Evolutionary conservation across 2,113 vertebrate species (phyloP), one percentile per base, ranked within the genome.

Genomic region (Pleuronectes platessa): DNA sequence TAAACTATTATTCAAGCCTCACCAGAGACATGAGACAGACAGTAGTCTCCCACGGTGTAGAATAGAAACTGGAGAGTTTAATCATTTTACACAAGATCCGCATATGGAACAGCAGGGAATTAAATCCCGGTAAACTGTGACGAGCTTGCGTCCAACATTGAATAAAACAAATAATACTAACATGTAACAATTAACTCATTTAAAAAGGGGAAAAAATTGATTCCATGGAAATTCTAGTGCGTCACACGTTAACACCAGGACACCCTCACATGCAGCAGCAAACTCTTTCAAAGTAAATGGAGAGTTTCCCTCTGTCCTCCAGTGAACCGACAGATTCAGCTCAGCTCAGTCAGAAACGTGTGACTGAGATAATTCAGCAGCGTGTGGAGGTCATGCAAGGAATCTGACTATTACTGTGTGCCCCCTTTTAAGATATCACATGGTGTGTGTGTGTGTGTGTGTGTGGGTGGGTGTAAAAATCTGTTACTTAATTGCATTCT

Each of bases 311-410:
- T 17, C 51, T 18, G 31, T 23, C 8, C 8, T 40, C n/a, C n/a
- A 12, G 24, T 12, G 11, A 12, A 12, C 40, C 3, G 11, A 12
- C 35, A 42, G 40, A 3, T 42, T 12, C 40, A 42, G 40, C 18
- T 12, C 14, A 10, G 35, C 21, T 61, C 26, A 71, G 14, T 11
- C 2, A 18, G 24, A 84, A 68, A 76, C 68, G 64, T 55, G 2
- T 84, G 81, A 84, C 68, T 49, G 37, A 68, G 27, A 62, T 82
- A 71, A 81, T 17, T 49, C 23, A 65, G 65, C 31, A 82, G 70
- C 73, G 75, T 2, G 11, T 73, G 81, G 40, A 23, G 0, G 27
- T 86, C 81, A 90, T 0, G 0, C 62, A 61, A 71, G 27, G 14
- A 21, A 1, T 11, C 55, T 59, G 14, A 21, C 42, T 14, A 1